These are phyloP conservation scores for Catocala fraxini DNA, from an alignment of 2,888 invertebrate genomes.

Conservation along the genomic window DNA sequence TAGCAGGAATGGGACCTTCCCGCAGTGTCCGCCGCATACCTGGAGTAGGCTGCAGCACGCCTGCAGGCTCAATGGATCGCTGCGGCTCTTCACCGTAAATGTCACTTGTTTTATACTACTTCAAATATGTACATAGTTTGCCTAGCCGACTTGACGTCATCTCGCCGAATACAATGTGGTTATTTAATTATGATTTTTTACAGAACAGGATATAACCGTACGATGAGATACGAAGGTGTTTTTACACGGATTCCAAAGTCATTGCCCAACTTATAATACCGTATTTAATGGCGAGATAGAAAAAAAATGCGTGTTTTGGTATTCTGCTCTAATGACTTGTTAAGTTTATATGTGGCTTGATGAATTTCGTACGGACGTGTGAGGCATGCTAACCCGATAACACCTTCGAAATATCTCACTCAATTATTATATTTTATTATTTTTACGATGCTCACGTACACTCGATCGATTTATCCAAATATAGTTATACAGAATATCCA, in stretches of 20 bases:
- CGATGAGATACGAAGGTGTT: slow-evolving; percentile 66
- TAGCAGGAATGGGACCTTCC: slow-evolving; percentile 84
- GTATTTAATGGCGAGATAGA: slow-evolving; percentile 67
- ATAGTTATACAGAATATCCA: too few species aligned
- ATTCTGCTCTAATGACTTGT: slow-evolving; percentile 82
- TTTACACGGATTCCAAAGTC: slow-evolving; percentile 83
- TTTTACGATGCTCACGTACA: slow-evolving; percentile 25
- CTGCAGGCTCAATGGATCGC: slow-evolving; percentile 75
- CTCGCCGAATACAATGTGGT: slow-evolving; percentile 47
- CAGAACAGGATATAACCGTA: slow-evolving; percentile 73
- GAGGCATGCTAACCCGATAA: slow-evolving; percentile 58
- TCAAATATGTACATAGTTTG: slow-evolving; percentile 20
- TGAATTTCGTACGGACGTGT: slow-evolving; percentile 72
- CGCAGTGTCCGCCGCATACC: slow-evolving; percentile 84
- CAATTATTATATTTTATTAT: slow-evolving; percentile 20
- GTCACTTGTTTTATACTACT: slow-evolving; percentile 43
- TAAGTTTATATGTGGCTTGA: slow-evolving; percentile 76
- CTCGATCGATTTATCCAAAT: slow-evolving; percentile 8
- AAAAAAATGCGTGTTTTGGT: slow-evolving; percentile 76
- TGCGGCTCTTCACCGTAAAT: slow-evolving; percentile 80
- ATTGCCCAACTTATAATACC: slow-evolving; percentile 71
- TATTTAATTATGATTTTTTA: slow-evolving; percentile 67
- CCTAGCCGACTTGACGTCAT: slow-evolving; percentile 41
- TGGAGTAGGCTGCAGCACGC: slow-evolving; percentile 83
- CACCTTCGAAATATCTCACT: slow-evolving; percentile 20